phyloP scores from a whole-genome alignment of 2,113 vertebrate species.

The Penelope pileata region DNA sequence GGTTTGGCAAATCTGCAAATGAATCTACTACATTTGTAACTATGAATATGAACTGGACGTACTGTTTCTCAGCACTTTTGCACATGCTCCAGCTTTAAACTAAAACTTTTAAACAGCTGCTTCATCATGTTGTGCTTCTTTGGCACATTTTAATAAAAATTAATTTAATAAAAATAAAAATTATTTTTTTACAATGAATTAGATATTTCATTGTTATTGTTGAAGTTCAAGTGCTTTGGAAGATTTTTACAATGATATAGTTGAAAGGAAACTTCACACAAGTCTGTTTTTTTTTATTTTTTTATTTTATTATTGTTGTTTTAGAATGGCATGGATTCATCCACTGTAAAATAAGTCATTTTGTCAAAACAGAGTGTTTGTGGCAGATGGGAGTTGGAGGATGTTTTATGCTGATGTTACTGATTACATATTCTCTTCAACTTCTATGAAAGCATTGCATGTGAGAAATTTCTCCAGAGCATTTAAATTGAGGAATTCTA shows the following conservation, averaged over 20 bases:
- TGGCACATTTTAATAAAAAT: too few relatives aligned
- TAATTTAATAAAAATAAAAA: too few relatives aligned
- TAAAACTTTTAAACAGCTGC: not conserved
- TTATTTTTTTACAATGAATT: not conserved
- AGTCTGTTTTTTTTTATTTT: not conserved
- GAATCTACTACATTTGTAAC: not conserved
- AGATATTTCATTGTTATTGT: not conserved
- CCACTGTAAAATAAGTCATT: not conserved
- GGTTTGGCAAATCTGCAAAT: not conserved
- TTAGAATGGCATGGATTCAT: not conserved
- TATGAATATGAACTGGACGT: not conserved
- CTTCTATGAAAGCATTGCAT: not conserved
- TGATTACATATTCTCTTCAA: not conserved
- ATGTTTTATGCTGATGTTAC: not conserved
- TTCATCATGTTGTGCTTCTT: not conserved
- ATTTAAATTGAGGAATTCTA: not conserved
- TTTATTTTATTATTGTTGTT: not conserved
- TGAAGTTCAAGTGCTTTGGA: not conserved
- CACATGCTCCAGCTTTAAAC: not conserved
- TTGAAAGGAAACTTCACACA: not conserved
- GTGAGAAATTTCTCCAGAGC: not conserved
- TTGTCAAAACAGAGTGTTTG: not conserved
- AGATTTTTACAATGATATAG: accelerated
- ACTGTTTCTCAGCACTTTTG: not conserved
- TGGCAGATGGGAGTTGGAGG: not conserved